Percentiles rank a stretch among this genome's conserved stretches.
phyloP scores from a whole-genome alignment of 37 sponge, comb jelly and placozoan genomes.

The Beroe forskalii region DNA sequence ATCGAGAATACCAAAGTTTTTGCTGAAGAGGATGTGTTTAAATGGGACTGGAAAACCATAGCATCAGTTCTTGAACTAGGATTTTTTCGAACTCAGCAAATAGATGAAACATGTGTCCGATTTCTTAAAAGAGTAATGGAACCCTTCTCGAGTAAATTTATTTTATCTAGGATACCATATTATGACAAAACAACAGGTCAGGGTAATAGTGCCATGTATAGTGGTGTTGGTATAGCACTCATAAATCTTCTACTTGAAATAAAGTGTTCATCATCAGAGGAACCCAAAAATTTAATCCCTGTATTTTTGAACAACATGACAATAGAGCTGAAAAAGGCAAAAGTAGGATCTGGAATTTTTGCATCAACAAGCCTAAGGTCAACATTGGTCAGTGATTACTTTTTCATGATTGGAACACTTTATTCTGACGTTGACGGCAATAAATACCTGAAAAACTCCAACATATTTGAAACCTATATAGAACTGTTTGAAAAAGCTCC shows the following conservation, averaged over 20 bases:
- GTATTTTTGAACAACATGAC: conserved; percentile 55
- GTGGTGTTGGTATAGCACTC: conserved; percentile 11
- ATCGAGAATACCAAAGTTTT: conserved; percentile 56
- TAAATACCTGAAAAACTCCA: conserved; percentile 35
- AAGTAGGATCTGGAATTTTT: conserved; percentile 28
- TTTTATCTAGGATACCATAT: neutral
- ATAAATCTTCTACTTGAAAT: conserved; percentile 41
- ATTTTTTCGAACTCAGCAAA: conserved; percentile 20
- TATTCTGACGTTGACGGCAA: conserved; percentile 57
- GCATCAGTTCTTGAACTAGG: conserved; percentile 52
- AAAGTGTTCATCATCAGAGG: neutral
- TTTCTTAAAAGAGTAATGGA: conserved; percentile 50
- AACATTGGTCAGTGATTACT: conserved; percentile 55
- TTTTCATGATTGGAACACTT: conserved; percentile 54
- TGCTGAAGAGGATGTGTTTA: conserved; percentile 31
- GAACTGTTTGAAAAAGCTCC: conserved; percentile 43
- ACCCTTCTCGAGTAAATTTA: conserved; percentile 1
- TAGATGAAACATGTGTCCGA: conserved; percentile 32
- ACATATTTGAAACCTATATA: conserved; percentile 48
- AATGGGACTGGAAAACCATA: conserved; percentile 62
- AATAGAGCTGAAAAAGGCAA: conserved; percentile 9
- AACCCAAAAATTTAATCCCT: conserved; percentile 34
- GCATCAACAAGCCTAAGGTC: neutral
- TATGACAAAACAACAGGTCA: conserved; percentile 43
- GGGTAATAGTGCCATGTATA: conserved; percentile 25